Percentiles rank a stretch among this genome's conserved stretches.
Evolutionary conservation across 2,797 vertebrate genomes (phyloP).

Genomic region (Esox lucius): DNA sequence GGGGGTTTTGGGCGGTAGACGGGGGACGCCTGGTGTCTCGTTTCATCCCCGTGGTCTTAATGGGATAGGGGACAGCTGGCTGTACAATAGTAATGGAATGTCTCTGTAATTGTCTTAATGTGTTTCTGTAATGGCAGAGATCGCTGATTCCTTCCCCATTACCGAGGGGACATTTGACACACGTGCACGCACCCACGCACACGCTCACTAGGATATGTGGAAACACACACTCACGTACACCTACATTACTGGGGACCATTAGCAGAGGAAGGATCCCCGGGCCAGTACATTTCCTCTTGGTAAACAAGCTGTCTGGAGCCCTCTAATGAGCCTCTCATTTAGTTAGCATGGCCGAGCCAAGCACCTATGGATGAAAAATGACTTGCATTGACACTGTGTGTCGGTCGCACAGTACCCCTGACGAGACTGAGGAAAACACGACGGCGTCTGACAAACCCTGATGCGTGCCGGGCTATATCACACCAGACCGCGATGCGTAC

Average conservation of each 20-base stretch:
- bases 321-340: constrained; percentile 27
- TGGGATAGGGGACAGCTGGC: too few relatives aligned
- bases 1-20: too few relatives aligned
- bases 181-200: background rate
- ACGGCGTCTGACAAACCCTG: too few relatives aligned
- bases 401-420: background rate
- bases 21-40: too few relatives aligned
- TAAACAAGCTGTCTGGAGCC: constrained; percentile 26
- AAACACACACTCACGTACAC: background rate
- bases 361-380: background rate
- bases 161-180: constrained; percentile 30
- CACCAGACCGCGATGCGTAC: too few relatives aligned
- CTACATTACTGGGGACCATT: background rate
- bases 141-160: constrained; percentile 7
- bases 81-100: too few relatives aligned
- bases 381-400: background rate
- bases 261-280: constrained; percentile 24
- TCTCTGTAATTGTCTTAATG: too few relatives aligned
- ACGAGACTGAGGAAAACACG: too few relatives aligned
- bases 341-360: background rate
- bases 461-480: too few relatives aligned
- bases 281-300: constrained; percentile 26
- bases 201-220: background rate
- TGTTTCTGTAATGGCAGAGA: too few relatives aligned
- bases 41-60: too few relatives aligned